Evolutionary conservation across 2,797 vertebrate species (phyloP).

Genomic region (Luscinia luscinia): DNA sequence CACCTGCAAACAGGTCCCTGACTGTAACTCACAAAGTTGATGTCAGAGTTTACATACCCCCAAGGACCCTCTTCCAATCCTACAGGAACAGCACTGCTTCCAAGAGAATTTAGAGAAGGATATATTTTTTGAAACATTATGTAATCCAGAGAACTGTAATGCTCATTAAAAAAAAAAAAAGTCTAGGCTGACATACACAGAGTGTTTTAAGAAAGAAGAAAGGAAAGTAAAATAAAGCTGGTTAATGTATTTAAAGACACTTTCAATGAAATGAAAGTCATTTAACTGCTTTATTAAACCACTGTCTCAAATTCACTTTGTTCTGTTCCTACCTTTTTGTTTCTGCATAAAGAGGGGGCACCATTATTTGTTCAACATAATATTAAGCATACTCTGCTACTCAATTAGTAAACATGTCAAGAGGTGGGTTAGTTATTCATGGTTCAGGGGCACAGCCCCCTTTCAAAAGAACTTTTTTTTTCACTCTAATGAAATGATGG

Average conservation of each 20-base stretch:
- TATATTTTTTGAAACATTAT: constrained; percentile 50
- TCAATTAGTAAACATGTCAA: constrained; percentile 99
- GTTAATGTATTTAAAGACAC: constrained; percentile 72
- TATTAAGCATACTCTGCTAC: constrained; percentile 88
- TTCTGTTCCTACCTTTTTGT: constrained; percentile 46
- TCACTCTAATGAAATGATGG: constrained; percentile 99
- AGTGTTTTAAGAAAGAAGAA: constrained; percentile 65
- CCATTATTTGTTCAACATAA: constrained; percentile 80
- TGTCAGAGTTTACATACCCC: constrained; percentile 36
- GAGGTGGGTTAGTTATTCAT: constrained; percentile 96
- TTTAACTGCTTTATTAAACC: constrained; percentile 78
- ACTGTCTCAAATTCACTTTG: constrained; percentile 66
- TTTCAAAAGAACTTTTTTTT: constrained; percentile 97
- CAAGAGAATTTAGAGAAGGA: constrained; percentile 44
- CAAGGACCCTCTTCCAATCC: not conserved
- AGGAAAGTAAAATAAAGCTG: constrained; percentile 64
- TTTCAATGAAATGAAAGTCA: constrained; percentile 73
- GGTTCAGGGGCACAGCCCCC: constrained; percentile 96
- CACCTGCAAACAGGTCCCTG: not conserved
- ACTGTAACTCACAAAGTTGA: not conserved
- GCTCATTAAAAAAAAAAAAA: not conserved
- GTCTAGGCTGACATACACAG: constrained; percentile 31
- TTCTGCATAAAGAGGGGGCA: constrained; percentile 63
- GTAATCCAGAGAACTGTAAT: constrained; percentile 13
- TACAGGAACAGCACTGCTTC: constrained; percentile 3